Conservation (phyloP, 2,113 vertebrate genomes). For the Callipepla squamata region DNA sequence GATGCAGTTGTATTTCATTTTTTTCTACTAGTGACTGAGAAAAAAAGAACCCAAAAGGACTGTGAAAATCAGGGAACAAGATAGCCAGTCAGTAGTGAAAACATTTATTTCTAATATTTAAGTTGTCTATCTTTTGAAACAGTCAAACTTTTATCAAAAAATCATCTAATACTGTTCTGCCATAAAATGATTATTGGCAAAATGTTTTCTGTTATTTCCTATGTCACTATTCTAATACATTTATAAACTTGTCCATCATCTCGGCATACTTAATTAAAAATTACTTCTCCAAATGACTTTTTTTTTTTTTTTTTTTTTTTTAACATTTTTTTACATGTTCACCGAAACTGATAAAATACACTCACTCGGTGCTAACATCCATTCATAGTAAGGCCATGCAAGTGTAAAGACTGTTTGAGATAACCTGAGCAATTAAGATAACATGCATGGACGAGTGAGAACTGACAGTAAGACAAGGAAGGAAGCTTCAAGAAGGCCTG, state of each 20-base stretch:
- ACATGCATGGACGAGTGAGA: not conserved
- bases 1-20: not conserved
- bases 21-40: not conserved
- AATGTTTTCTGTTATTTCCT: slow-evolving; percentile 20
- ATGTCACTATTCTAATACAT: not conserved
- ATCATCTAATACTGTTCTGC: not conserved
- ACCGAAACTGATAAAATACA: not conserved
- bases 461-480: not conserved
- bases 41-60: not conserved
- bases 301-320: not conserved
- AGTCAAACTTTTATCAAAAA: not conserved
- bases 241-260: not conserved
- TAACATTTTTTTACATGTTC: not conserved
- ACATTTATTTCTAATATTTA: not conserved
- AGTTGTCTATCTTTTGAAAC: not conserved
- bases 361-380: not conserved
- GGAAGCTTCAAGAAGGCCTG: not conserved
- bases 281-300: not conserved
- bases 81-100: not conserved
- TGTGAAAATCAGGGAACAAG: not conserved
- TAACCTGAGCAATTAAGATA: not conserved
- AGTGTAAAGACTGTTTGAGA: not conserved
- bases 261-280: not conserved
- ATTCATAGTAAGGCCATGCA: not conserved
- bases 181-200: not conserved